Evolutionary conservation across 2,113 vertebrate species (phyloP).

Genomic region (Ptilorrhoa leucosticta): DNA sequence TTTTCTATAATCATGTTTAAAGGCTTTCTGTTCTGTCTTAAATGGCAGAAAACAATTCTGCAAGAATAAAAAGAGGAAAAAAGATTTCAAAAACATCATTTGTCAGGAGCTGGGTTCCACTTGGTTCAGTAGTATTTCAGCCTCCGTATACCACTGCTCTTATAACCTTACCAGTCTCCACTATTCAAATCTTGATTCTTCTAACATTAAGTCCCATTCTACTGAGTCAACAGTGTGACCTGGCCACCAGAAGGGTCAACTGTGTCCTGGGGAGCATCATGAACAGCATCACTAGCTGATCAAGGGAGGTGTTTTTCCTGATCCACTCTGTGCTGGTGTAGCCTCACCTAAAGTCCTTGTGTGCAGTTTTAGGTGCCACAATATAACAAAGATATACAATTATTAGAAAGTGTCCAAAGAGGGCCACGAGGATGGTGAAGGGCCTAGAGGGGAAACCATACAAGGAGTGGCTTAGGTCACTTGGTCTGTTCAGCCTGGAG

Average conservation of each 20-base stretch:
- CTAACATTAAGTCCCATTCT: background rate
- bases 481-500: background rate
- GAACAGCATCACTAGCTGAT: background rate
- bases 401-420: background rate
- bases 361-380: background rate
- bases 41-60: background rate
- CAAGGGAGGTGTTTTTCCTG: background rate
- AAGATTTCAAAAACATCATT: fast-evolving
- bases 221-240: background rate
- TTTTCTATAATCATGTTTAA: background rate
- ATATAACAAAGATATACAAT: background rate
- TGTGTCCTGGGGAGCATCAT: background rate
- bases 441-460: background rate
- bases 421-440: background rate
- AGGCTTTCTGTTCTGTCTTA: background rate
- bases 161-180: background rate
- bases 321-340: background rate
- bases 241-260: fast-evolving
- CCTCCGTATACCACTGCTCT: background rate
- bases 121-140: background rate
- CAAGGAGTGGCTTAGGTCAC: fast-evolving
- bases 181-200: background rate
- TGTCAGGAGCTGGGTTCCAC: background rate
- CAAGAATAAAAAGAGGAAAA: background rate
- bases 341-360: background rate